Conservation (phyloP, 2,888 invertebrate species). For the Hemithea aestivaria region DNA sequence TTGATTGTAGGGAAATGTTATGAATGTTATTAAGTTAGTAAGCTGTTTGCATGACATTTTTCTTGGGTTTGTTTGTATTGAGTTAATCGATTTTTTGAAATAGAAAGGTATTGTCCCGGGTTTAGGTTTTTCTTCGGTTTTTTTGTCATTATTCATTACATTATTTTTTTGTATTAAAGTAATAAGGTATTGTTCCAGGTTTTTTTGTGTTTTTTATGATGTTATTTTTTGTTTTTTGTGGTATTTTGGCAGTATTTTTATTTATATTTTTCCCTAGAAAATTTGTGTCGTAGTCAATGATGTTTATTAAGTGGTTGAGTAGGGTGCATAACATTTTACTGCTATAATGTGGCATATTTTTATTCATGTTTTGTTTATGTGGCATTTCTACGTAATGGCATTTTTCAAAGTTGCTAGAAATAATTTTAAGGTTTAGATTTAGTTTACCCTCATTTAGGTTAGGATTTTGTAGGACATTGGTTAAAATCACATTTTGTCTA, state of each 20-base stretch:
- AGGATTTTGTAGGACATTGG: not conserved
- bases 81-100: not conserved
- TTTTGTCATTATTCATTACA: not conserved
- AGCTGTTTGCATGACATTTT: no score
- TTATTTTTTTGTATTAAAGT: not conserved
- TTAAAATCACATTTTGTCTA: not conserved
- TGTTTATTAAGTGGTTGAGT: not conserved
- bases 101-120: not conserved
- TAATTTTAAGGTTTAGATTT: not conserved
- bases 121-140: no score
- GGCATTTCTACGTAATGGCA: not conserved
- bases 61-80: no score
- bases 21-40: not conserved
- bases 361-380: no score
- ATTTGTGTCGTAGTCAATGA: not conserved
- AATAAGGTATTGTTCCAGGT: not conserved
- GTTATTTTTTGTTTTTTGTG: no score
- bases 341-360: no score
- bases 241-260: not conserved
- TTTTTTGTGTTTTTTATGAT: no score
- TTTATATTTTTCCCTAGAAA: not conserved
- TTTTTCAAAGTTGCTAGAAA: not conserved
- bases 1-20: not conserved
- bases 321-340: not conserved
- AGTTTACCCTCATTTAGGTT: conserved; percentile 1